Evolutionary conservation across 1,140 invertebrate genomes (phyloP).

Genomic region (Aphidius gifuensis): DNA sequence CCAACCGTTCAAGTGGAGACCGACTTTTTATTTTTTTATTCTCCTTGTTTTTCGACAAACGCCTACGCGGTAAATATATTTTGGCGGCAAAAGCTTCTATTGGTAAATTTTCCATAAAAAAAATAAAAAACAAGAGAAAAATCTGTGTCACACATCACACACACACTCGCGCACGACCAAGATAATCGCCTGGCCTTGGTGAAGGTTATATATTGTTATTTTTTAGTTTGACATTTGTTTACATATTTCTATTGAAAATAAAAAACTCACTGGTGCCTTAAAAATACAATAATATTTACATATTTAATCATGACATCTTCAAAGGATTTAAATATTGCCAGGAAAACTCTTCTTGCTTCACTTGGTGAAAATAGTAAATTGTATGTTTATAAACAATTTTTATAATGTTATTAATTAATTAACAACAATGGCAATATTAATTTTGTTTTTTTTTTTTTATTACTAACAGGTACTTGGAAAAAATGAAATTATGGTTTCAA

Average conservation of each 20-base stretch:
- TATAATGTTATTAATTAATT: not conserved
- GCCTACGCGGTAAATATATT: too few species aligned
- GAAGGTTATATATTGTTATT: not conserved
- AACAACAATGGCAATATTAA: not conserved
- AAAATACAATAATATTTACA: slow-evolving; percentile 1
- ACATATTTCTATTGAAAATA: too few species aligned
- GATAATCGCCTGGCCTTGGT: too few species aligned
- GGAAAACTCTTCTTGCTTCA: slow-evolving; percentile 61
- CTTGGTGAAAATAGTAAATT: slow-evolving; percentile 63
- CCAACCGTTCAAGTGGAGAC: too few species aligned
- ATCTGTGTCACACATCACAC: too few species aligned
- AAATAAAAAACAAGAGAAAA: too few species aligned
- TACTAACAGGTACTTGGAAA: slow-evolving; percentile 60
- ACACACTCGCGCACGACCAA: too few species aligned
- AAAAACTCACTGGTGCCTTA: not conserved
- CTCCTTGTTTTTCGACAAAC: too few species aligned
- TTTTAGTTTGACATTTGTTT: not conserved
- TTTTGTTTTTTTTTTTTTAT: slow-evolving; percentile 24
- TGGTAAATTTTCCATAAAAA: too few species aligned
- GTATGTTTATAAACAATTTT: slow-evolving; percentile 32
- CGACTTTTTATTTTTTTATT: too few species aligned
- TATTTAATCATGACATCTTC: slow-evolving; percentile 43
- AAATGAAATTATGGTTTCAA: slow-evolving; percentile 72
- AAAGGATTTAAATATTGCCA: slow-evolving; percentile 53
- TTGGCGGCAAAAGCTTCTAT: too few species aligned